Percentiles rank a stretch among this genome's conserved stretches.
Evolutionary conservation across 2,797 vertebrate genomes (phyloP).

Genomic region (Margarornis squamiger): DNA sequence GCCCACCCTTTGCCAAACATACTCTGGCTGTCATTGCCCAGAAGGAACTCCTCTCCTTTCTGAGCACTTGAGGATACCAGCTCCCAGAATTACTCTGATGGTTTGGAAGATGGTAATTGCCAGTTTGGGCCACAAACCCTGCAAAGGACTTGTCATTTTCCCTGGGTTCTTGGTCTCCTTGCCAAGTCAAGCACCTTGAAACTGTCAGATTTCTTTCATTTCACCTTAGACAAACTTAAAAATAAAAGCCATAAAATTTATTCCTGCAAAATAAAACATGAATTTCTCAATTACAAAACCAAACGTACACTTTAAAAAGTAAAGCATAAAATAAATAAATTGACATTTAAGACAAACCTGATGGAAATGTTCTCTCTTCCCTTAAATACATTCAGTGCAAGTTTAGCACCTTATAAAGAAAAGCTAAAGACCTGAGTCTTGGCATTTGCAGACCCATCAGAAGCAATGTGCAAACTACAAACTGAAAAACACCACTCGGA

Average conservation of each 20-base stretch:
- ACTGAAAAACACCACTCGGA: neutral
- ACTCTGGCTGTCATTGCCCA: neutral
- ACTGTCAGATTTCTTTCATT: neutral
- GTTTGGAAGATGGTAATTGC: neutral
- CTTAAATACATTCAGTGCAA: neutral
- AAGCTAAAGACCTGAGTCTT: neutral
- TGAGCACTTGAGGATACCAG: neutral
- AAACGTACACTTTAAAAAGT: neutral
- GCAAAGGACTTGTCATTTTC: neutral
- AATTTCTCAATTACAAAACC: neutral
- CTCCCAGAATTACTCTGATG: neutral
- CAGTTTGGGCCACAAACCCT: neutral
- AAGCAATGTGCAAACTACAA: neutral
- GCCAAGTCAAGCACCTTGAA: neutral
- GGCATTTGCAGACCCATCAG: neutral
- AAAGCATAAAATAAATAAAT: neutral
- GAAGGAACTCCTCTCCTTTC: neutral
- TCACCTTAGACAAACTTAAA: neutral
- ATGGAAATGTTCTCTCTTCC: neutral
- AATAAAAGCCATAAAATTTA: neutral
- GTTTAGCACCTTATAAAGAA: neutral
- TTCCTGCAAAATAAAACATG: neutral
- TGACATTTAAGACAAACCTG: neutral
- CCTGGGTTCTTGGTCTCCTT: neutral
- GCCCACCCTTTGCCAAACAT: neutral